phyloP scores from a whole-genome alignment of 2,113 vertebrate species.

The Myodes glareolus region DNA sequence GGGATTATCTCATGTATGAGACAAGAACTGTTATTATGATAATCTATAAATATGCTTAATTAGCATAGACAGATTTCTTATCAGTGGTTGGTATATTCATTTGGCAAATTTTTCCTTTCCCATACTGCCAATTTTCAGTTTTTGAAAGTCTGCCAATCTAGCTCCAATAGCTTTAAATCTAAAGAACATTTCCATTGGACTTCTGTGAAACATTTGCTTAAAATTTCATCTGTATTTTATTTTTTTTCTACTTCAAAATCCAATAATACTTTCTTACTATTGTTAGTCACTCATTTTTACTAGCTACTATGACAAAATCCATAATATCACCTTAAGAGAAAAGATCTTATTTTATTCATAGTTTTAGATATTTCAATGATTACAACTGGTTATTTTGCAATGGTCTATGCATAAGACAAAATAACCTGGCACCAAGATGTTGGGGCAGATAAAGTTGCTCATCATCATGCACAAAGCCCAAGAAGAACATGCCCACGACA shows the following conservation, averaged over 20 bases:
- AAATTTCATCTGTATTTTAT: constrained; percentile 44
- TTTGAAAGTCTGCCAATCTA: constrained; percentile 67
- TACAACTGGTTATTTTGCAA: background rate
- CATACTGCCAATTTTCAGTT: constrained; percentile 69
- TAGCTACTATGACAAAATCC: background rate
- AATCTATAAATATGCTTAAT: constrained; percentile 72
- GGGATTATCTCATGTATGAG: constrained; percentile 63
- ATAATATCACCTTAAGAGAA: no score
- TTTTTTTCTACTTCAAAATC: background rate
- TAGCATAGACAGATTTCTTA: constrained; percentile 77
- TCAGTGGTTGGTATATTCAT: constrained; percentile 81
- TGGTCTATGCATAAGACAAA: background rate
- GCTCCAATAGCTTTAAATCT: constrained; percentile 57
- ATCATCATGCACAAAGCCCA: background rate
- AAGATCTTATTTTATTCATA: background rate
- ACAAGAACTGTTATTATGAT: constrained; percentile 46
- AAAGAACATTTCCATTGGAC: constrained; percentile 45
- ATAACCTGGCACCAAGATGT: background rate
- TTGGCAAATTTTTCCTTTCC: constrained; percentile 62
- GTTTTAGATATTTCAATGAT: background rate
- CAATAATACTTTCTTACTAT: background rate
- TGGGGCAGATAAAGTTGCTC: background rate
- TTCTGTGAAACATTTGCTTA: constrained; percentile 13
- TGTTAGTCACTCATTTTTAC: background rate
- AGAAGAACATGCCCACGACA: background rate